These are phyloP conservation scores for Chromobotia macracanthus DNA, from an alignment of 2,797 vertebrate genomes.

Conservation along the genomic window DNA sequence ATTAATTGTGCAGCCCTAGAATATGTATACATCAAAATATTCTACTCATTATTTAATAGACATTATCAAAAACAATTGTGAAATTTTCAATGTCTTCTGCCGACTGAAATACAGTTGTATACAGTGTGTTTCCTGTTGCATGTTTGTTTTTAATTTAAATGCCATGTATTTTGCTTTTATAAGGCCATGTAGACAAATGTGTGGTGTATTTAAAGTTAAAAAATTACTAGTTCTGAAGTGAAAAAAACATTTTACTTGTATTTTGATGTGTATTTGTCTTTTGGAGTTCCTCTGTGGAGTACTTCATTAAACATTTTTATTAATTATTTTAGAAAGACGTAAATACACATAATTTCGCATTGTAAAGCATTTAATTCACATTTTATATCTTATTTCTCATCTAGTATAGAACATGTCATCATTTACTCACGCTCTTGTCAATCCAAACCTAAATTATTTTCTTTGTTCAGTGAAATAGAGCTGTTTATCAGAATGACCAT, in stretches of 20 bases:
- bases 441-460: no score
- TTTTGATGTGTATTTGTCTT: slow-evolving; percentile 20
- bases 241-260: background rate
- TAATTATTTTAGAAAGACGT: background rate
- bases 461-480: no score
- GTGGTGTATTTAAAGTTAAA: slow-evolving; percentile 10
- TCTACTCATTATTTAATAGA: background rate
- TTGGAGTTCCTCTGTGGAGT: background rate
- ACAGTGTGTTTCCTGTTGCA: slow-evolving; percentile 1
- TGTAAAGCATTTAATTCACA: slow-evolving; percentile 35
- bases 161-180: slow-evolving; percentile 24
- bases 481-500: no score
- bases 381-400: no score
- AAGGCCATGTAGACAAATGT: slow-evolving; percentile 14
- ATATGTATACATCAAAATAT: background rate
- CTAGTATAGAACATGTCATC: slow-evolving; percentile 11
- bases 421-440: no score
- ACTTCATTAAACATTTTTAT: background rate
- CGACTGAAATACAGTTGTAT: background rate
- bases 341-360: slow-evolving; percentile 14
- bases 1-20: background rate
- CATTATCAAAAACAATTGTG: background rate
- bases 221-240: background rate
- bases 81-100: background rate
- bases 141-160: background rate